Evolutionary conservation across 2,888 invertebrate species (phyloP), one percentile per base, ranked within the genome.

Genomic region (Yponomeuta plumbellus): DNA sequence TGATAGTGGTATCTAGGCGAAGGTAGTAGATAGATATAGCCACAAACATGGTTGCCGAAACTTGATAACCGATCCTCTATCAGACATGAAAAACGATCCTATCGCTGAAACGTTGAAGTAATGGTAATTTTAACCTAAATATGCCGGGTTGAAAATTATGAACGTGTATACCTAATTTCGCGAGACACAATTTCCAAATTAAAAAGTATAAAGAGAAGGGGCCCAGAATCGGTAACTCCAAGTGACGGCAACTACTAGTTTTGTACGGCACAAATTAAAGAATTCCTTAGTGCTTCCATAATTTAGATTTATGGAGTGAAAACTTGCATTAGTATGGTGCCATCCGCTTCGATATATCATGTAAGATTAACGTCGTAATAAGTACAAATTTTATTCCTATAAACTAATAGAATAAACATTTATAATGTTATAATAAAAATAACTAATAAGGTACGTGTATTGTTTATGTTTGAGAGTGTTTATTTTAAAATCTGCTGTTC

Each of bases 271-370:
- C 66, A 23, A 57, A 76, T 73, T 72, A 76, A 72, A 75, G 81
- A 76, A 80, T 80, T 83, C 79, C 78, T 80, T 84, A 84, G 85
- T 84, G 85, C 85, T 86, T 86, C 85, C 85, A 82, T 80, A 80
- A 68, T 58, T 64, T 70, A 66, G 59, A 59, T 59, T 59, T 59
- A 57, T 65, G 61, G 62, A 64, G 56, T 61, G 23, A 61, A 61
- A 44, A 65, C 2, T 56, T 40, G 52, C 23, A 61, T 61, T 66
- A 69, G 65, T 40, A n/a, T 61, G 66, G 65, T 67, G 67, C 70
- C 67, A 68, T 70, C 66, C 67, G 68, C 62, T 64, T 68, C 62
- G 56, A 66, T 39, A 67, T 66, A 56, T 21, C 66, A 44, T 61
- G 66, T 65, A 57, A 34, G 20, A 57, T 67, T 52, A 61, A 66